Percentiles rank a stretch among this genome's conserved stretches.
phyloP scores from a whole-genome alignment of 2,888 invertebrate species.

The Rhaphigaster nebulosa region DNA sequence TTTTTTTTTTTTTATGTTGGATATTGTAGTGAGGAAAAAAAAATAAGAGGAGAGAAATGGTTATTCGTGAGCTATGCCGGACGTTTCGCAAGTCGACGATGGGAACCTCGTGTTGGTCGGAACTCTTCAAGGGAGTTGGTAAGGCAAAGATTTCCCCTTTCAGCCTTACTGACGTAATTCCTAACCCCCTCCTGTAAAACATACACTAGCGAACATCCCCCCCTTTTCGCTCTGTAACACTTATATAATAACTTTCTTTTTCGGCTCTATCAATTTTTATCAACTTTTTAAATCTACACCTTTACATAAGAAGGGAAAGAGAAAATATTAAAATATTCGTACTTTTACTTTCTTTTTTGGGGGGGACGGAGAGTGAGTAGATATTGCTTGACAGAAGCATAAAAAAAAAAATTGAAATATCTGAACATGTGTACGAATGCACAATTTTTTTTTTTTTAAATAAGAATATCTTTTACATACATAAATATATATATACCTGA shows the following conservation, averaged over 20 bases:
- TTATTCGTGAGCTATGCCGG: not conserved
- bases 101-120: not conserved
- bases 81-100: not conserved
- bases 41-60: too few species aligned
- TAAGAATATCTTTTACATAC: not conserved
- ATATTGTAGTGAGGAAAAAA: too few species aligned
- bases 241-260: conserved; percentile 61
- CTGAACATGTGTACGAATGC: conserved; percentile 13
- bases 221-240: conserved; percentile 69
- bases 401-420: not conserved
- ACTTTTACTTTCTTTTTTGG: not conserved
- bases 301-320: conserved; percentile 49
- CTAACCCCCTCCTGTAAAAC: conserved; percentile 65
- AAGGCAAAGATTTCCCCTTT: conserved; percentile 69
- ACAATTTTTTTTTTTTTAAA: too few species aligned
- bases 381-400: not conserved
- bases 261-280: conserved; percentile 58
- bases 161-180: conserved; percentile 73
- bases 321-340: not conserved
- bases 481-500: conserved; percentile 34
- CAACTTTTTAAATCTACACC: conserved; percentile 54
- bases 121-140: conserved; percentile 47
- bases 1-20: too few species aligned
- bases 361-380: too few species aligned
- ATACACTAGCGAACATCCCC: conserved; percentile 65